A percentile compares a stretch with the other conserved stretches of the same genome.
These are phyloP conservation scores for Lamprologus ornatipinnis DNA, from an alignment of 2,113 vertebrate species.

Conservation along the genomic window DNA sequence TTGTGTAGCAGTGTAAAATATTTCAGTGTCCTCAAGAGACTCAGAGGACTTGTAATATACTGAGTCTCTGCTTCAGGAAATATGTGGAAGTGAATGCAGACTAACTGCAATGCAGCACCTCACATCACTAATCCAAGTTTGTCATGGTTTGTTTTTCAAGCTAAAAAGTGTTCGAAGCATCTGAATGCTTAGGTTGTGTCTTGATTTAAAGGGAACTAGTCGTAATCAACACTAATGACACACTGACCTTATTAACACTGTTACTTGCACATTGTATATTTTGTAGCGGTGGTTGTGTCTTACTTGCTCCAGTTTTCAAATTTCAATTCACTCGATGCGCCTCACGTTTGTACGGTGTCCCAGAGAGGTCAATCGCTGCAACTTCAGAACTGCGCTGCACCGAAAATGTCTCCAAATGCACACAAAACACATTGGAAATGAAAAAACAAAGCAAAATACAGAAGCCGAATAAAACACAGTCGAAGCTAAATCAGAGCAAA, in stretches of 20 bases:
- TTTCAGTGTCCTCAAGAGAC: neutral
- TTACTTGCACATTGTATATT: constrained; percentile 22
- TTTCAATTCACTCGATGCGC: neutral
- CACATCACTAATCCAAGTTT: constrained; percentile 4
- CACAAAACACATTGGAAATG: neutral
- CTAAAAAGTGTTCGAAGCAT: neutral
- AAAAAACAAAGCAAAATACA: neutral
- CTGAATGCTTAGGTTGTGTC: neutral
- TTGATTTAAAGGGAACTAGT: neutral
- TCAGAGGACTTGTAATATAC: neutral
- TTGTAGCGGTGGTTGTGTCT: neutral
- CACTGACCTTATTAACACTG: neutral
- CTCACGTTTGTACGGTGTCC: neutral
- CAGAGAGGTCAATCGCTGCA: neutral
- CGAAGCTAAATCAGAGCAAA: neutral
- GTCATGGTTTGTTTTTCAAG: neutral
- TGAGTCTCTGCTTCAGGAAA: constrained; percentile 16
- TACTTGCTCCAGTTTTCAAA: neutral
- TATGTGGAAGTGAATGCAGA: constrained; percentile 11
- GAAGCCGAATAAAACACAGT: neutral
- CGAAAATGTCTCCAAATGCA: neutral
- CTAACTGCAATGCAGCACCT: constrained; percentile 24
- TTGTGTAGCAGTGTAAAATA: constrained; percentile 5
- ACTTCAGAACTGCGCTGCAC: neutral
- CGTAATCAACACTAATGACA: constrained; percentile 40